phyloP scores from a whole-genome alignment of 2,797 vertebrate genomes.

The Myiothlypis coronata region DNA sequence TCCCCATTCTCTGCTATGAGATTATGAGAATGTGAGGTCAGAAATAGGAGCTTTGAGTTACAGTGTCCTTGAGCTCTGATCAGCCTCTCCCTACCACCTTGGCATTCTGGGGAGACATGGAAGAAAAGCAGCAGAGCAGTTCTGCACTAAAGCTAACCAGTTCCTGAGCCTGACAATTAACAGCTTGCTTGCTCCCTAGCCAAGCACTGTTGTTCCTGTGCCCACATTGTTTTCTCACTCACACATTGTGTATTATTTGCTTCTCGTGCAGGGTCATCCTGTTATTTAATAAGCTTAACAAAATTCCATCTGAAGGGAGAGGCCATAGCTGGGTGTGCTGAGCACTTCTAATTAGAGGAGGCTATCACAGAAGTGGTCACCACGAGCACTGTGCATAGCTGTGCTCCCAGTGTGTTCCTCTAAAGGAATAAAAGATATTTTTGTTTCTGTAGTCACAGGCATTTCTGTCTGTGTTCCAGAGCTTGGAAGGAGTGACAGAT shows the following conservation, averaged over 20 bases:
- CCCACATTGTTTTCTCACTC: not conserved
- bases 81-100: not conserved
- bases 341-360: not conserved
- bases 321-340: not conserved
- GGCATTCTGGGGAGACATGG: not conserved
- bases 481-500: not conserved
- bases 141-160: not conserved
- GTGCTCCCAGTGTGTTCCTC: not conserved
- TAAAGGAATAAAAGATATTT: slow-evolving; percentile 46
- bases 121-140: not conserved
- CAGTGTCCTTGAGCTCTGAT: not conserved
- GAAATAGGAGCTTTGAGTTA: not conserved
- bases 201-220: not conserved
- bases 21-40: not conserved
- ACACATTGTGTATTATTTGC: not conserved
- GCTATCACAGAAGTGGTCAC: not conserved
- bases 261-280: not conserved
- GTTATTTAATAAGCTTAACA: not conserved
- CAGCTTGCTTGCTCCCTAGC: not conserved
- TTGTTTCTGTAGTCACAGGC: not conserved
- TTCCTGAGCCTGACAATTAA: not conserved
- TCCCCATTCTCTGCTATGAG: not conserved
- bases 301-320: not conserved
- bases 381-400: not conserved
- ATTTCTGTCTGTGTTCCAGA: not conserved